Conservation (phyloP, 2,888 invertebrate genomes). For the Rhagonycha lutea region DNA sequence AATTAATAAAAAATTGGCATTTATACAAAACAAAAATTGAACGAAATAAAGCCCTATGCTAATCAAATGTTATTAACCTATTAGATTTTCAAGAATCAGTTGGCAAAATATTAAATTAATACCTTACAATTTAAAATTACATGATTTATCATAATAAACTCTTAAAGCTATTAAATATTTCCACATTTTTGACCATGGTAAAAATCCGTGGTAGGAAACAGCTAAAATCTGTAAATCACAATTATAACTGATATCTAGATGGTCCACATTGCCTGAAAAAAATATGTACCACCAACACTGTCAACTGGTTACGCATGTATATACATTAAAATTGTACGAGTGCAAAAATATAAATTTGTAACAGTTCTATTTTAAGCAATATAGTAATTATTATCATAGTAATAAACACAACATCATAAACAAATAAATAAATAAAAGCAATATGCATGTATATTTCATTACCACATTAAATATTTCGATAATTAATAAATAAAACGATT, state of each 20-base stretch:
- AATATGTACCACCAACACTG: slow-evolving; percentile 37
- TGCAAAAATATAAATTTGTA: slow-evolving; percentile 10
- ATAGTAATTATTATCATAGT: slow-evolving; percentile 7
- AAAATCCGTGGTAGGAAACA: slow-evolving; percentile 17
- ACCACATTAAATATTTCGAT: not conserved
- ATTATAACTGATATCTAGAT: slow-evolving; percentile 49
- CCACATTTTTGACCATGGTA: slow-evolving; percentile 16
- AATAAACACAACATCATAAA: slow-evolving; percentile 9
- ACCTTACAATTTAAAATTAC: slow-evolving; percentile 20
- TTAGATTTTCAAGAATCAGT: not conserved
- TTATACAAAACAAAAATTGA: slow-evolving; percentile 19
- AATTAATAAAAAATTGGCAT: slow-evolving; percentile 11
- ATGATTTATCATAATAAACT: slow-evolving; percentile 6
- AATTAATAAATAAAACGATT: not conserved
- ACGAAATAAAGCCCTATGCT: slow-evolving; percentile 33
- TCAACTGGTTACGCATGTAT: slow-evolving; percentile 40
- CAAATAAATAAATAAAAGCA: not conserved
- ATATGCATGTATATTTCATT: not conserved
- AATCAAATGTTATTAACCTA: slow-evolving; percentile 16
- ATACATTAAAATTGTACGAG: slow-evolving; percentile 27
- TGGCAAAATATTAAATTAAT: slow-evolving; percentile 6
- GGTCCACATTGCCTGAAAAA: slow-evolving; percentile 42
- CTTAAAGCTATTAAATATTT: slow-evolving; percentile 26
- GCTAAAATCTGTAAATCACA: slow-evolving; percentile 53
- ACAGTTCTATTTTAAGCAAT: slow-evolving; percentile 2